phyloP scores from a whole-genome alignment of 1,140 invertebrate species.

The Zaprionus africanus region DNA sequence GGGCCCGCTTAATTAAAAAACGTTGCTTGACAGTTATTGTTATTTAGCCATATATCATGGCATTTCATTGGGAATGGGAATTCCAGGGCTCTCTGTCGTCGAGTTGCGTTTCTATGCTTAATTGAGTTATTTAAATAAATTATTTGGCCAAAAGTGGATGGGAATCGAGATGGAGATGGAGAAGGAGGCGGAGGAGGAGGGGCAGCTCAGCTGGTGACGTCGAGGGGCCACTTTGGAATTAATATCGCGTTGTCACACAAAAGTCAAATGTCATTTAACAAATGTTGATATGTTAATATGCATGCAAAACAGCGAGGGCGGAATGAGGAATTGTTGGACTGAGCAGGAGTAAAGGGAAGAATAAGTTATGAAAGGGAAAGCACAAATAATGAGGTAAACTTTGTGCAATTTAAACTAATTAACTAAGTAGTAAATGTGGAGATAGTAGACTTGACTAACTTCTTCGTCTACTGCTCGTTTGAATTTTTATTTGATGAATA shows the following conservation, averaged over 20 bases:
- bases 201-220: conserved; percentile 8
- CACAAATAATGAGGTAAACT: too few relatives aligned
- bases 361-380: too few relatives aligned
- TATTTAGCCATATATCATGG: conserved; percentile 81
- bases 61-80: conserved; percentile 82
- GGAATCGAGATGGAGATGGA: conserved; percentile 16
- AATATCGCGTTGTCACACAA: conserved; percentile 80
- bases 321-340: conserved; percentile 7
- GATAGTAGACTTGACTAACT: too few relatives aligned
- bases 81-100: conserved; percentile 70
- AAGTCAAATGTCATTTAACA: conserved; percentile 82
- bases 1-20: conserved; percentile 74
- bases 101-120: conserved; percentile 79
- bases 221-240: conserved; percentile 60
- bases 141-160: conserved; percentile 65
- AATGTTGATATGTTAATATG: conserved; percentile 82
- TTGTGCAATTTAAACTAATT: too few relatives aligned
- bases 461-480: too few relatives aligned
- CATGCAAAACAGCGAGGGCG: conserved; percentile 62
- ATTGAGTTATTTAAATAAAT: conserved; percentile 83
- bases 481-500: too few relatives aligned
- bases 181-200: neutral
- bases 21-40: conserved; percentile 76
- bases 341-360: neutral
- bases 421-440: too few relatives aligned